phyloP scores from a whole-genome alignment of 2,888 invertebrate genomes.

The Hydraecia micacea region DNA sequence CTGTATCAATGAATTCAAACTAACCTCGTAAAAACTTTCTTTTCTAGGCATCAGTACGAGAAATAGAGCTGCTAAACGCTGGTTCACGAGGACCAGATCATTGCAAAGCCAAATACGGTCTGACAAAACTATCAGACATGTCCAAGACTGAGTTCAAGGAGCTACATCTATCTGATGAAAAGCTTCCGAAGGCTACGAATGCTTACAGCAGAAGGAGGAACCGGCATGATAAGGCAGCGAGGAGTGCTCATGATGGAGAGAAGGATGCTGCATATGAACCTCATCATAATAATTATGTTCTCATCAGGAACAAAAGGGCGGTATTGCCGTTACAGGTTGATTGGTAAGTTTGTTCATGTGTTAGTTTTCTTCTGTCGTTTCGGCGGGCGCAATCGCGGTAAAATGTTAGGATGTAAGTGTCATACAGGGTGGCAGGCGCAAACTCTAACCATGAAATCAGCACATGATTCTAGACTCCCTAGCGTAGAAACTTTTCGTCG shows the following conservation, averaged over 20 bases:
- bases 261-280: conserved; percentile 51
- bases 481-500: not conserved
- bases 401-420: not conserved
- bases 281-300: conserved; percentile 72
- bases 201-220: conserved; percentile 72
- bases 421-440: too few relatives aligned
- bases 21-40: conserved; percentile 6
- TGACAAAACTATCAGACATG: conserved; percentile 91
- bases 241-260: conserved; percentile 33
- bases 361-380: not conserved
- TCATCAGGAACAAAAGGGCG: conserved; percentile 78
- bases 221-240: not conserved
- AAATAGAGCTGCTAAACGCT: conserved; percentile 87
- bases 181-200: conserved; percentile 67
- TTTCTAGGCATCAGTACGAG: conserved; percentile 87
- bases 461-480: not conserved
- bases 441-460: not conserved
- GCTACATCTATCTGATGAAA: conserved; percentile 85
- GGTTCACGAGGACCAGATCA: conserved; percentile 80
- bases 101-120: conserved; percentile 89
- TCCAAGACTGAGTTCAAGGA: conserved; percentile 91
- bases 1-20: not conserved
- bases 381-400: not conserved
- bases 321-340: conserved; percentile 88
- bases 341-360: conserved; percentile 84